These are phyloP conservation scores for Orbicella faveolata DNA, from an alignment of 64 coral and sea anemone genomes.

Conservation along the genomic window DNA sequence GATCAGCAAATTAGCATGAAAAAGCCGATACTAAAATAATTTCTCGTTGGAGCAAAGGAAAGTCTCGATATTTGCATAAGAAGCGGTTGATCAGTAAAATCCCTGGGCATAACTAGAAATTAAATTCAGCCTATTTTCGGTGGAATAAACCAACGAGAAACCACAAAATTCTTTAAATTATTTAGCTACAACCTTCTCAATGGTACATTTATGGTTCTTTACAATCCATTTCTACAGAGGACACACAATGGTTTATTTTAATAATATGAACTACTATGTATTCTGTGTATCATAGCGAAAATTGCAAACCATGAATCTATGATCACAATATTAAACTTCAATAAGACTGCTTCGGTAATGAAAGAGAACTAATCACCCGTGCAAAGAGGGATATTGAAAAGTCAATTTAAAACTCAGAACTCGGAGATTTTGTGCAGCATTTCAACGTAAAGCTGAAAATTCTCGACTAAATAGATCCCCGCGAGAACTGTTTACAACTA, in stretches of 20 bases:
- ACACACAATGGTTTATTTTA: constrained; percentile 24
- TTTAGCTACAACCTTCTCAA: constrained; percentile 21
- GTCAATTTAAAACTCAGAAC: background rate
- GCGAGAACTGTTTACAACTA: constrained; percentile 48
- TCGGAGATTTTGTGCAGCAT: background rate
- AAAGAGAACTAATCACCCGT: constrained; percentile 36
- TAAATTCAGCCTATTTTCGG: constrained; percentile 18
- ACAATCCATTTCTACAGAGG: background rate
- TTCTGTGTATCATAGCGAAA: constrained; percentile 18
- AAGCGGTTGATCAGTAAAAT: background rate
- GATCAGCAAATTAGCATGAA: constrained; percentile 13
- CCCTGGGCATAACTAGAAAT: background rate
- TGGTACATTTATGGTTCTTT: constrained; percentile 20
- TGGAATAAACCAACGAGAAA: constrained; percentile 19
- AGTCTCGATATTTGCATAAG: constrained; percentile 31
- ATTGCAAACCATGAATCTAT: background rate
- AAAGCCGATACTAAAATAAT: constrained; percentile 37
- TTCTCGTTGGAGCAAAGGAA: constrained; percentile 10
- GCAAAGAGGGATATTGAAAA: constrained; percentile 17
- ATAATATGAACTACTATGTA: constrained; percentile 26
- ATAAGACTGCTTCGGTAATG: background rate
- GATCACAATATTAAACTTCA: constrained; percentile 43
- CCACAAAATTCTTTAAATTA: constrained; percentile 54
- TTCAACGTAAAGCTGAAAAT: background rate
- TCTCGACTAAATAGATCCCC: background rate